Percentiles rank a stretch among this genome's conserved stretches.
These are phyloP conservation scores for Galerucella nymphaeae DNA, from an alignment of 2,888 invertebrate species.

Conservation along the genomic window DNA sequence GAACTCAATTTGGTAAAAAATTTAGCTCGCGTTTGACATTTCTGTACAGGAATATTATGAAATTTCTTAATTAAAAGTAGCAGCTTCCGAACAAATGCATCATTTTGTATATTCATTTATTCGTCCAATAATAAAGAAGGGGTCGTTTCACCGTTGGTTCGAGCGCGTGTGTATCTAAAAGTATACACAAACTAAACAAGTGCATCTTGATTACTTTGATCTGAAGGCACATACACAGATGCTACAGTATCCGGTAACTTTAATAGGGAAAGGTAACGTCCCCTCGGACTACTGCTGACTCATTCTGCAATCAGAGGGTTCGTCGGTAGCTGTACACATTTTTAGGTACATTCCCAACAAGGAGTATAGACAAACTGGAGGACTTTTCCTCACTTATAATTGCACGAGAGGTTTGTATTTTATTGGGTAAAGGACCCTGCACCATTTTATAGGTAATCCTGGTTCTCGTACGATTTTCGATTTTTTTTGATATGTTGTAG, in stretches of 20 bases:
- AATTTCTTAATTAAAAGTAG: not conserved
- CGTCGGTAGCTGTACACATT: constrained; percentile 32
- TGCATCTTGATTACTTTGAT: constrained; percentile 66
- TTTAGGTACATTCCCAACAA: constrained; percentile 35
- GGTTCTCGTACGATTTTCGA: too few relatives aligned
- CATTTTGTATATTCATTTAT: constrained; percentile 7
- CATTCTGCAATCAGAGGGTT: constrained; percentile 64
- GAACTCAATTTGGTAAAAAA: too few relatives aligned
- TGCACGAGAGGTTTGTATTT: too few relatives aligned
- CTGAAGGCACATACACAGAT: constrained; percentile 62
- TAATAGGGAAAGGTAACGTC: constrained; percentile 58
- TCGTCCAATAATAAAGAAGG: constrained; percentile 18
- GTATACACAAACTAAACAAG: constrained; percentile 61
- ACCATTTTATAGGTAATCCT: too few relatives aligned
- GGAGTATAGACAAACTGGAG: constrained; percentile 30
- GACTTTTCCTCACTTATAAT: not conserved
- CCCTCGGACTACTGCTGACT: constrained; percentile 60
- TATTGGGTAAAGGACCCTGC: too few relatives aligned
- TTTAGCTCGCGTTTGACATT: too few relatives aligned
- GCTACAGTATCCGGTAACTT: constrained; percentile 64
- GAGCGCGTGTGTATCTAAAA: constrained; percentile 48
- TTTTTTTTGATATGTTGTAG: too few relatives aligned
- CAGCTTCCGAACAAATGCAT: not conserved
- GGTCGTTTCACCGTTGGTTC: constrained; percentile 21
- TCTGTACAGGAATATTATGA: too few relatives aligned